These are phyloP conservation scores for Hypothenemus hampei DNA, from an alignment of 1,140 invertebrate species.

Conservation along the genomic window DNA sequence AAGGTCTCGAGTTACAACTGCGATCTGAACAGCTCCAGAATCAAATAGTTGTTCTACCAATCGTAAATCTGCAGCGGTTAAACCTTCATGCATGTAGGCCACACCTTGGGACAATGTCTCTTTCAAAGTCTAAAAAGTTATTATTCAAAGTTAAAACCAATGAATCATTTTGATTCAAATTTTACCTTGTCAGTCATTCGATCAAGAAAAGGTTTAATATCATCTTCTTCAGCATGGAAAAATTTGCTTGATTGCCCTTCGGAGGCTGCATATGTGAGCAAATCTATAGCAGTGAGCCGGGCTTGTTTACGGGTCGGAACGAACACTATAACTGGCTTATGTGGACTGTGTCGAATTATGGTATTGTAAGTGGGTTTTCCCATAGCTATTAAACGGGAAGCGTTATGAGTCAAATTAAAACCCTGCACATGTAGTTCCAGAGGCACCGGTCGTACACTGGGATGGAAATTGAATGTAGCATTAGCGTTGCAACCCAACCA, in stretches of 20 bases:
- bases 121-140: slow-evolving; percentile 60
- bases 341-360: slow-evolving; percentile 79
- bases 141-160: slow-evolving; percentile 1
- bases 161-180: background rate
- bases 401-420: slow-evolving; percentile 97
- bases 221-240: slow-evolving; percentile 81
- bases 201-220: slow-evolving; percentile 83
- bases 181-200: slow-evolving; percentile 76
- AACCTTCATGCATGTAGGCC: slow-evolving; percentile 94
- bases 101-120: slow-evolving; percentile 90
- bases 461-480: slow-evolving; percentile 97
- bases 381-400: slow-evolving; percentile 93
- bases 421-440: slow-evolving; percentile 95
- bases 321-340: slow-evolving; percentile 93
- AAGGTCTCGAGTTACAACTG: slow-evolving; percentile 85
- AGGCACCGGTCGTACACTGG: slow-evolving; percentile 91
- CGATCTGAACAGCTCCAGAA: slow-evolving; percentile 88
- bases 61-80: slow-evolving; percentile 74
- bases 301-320: slow-evolving; percentile 94
- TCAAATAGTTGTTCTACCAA: slow-evolving; percentile 92
- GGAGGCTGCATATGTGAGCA: slow-evolving; percentile 88
- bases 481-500: slow-evolving; percentile 94
- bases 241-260: slow-evolving; percentile 81
- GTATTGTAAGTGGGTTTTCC: slow-evolving; percentile 95
- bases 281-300: slow-evolving; percentile 88